These are phyloP conservation scores for Hiodon alosoides DNA, from an alignment of 2,113 vertebrate genomes.

Conservation along the genomic window DNA sequence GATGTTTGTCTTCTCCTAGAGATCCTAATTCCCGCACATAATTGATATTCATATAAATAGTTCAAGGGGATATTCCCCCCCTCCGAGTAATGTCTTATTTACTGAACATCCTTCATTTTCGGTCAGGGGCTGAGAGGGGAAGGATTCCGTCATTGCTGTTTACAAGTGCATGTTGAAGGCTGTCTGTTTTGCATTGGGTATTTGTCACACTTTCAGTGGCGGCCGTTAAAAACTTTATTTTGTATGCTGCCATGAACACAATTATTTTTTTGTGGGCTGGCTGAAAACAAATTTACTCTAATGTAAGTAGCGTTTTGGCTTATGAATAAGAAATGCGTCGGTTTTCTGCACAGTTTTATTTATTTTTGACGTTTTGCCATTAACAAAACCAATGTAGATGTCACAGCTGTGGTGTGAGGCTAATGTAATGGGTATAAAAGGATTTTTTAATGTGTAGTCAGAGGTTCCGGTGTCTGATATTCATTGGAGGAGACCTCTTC, in stretches of 20 bases:
- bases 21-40: constrained; percentile 49
- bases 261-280: constrained; percentile 37
- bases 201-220: constrained; percentile 41
- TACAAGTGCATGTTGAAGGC: constrained; percentile 25
- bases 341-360: too few relatives aligned
- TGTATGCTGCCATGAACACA: constrained; percentile 37
- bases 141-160: constrained; percentile 23
- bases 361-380: too few relatives aligned
- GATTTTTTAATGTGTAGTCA: too few relatives aligned
- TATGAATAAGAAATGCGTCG: too few relatives aligned
- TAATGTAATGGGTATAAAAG: too few relatives aligned
- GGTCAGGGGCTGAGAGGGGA: constrained; percentile 23
- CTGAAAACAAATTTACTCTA: constrained; percentile 43
- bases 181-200: constrained; percentile 20
- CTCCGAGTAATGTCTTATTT: constrained; percentile 41
- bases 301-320: constrained; percentile 38
- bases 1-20: constrained; percentile 44
- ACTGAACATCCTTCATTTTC: constrained; percentile 36
- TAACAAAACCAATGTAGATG: too few relatives aligned
- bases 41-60: constrained; percentile 57
- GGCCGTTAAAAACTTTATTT: constrained; percentile 46
- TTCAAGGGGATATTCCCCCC: constrained; percentile 49
- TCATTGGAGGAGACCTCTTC: too few relatives aligned
- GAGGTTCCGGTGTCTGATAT: too few relatives aligned
- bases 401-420: too few relatives aligned